Conservation (phyloP, 2,113 vertebrate genomes). For the Muscicapa adusta region DNA sequence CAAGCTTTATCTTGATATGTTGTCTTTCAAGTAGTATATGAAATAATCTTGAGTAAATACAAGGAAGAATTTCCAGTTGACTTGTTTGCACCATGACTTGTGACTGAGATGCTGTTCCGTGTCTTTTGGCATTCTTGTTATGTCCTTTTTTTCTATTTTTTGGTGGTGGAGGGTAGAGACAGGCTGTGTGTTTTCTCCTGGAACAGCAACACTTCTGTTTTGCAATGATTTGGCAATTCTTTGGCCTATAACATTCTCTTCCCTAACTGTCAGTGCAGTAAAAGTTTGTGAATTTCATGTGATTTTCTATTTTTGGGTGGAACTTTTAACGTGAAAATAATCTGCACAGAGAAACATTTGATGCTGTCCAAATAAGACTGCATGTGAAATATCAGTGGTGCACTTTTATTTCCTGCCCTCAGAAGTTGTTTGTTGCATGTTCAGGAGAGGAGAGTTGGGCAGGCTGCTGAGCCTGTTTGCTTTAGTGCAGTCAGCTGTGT, state of each 20-base stretch:
- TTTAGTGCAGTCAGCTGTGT: not conserved
- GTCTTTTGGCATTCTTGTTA: not conserved
- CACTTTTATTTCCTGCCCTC: not conserved
- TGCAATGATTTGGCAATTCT: not conserved
- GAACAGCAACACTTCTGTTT: not conserved
- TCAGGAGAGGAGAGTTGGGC: not conserved
- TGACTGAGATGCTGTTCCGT: not conserved
- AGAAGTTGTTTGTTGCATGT: not conserved
- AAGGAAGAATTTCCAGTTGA: conserved; percentile 28
- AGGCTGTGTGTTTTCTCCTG: not conserved
- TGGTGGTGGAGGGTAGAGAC: not conserved
- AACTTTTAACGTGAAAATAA: not conserved
- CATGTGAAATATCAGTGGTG: not conserved
- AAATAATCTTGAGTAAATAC: conserved; percentile 33
- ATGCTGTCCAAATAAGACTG: not conserved
- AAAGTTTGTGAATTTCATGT: not conserved
- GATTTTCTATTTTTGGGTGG: not conserved
- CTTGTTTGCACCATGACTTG: not conserved
- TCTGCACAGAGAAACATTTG: not conserved
- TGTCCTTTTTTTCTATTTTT: not conserved
- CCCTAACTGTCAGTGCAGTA: not conserved
- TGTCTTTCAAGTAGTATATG: not conserved
- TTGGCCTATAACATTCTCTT: not conserved
- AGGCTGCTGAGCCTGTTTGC: not conserved
- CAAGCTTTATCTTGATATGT: conserved; percentile 22